Evolutionary conservation across 92 coral and sea anemone species (phyloP), one percentile per base, ranked within the genome.

Genomic region (Isaurus tuberculatus): DNA sequence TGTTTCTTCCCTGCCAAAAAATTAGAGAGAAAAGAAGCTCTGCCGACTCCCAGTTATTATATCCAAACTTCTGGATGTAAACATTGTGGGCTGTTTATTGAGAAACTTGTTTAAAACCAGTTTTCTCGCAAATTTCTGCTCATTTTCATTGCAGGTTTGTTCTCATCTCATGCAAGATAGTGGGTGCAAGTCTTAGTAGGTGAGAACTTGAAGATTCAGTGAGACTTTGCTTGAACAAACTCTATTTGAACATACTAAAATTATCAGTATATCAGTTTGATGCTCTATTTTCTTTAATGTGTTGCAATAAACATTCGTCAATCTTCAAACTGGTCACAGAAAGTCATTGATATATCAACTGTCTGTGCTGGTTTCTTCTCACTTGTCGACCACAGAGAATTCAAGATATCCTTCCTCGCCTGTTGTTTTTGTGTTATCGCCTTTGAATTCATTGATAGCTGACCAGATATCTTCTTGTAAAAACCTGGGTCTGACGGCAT

Each of bases 261-360:
- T 26, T 66, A 19, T 65, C 85, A 65, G 25, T 65, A 42, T 48
- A 65, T 81, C 85, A 81, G 75, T 65, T 81, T 11, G 75, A 69
- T 32, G 86, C 79, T 82, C 69, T 48, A 17, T 49, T 30, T 69
- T 70, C 86, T 14, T 68, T 82, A 17, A 43, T 82, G 86, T 82
- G 86, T 48, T 44, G 79, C 14, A 68, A 69, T 68, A 79, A 82
- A 82, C 86, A 31, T 82, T 82, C 46, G 70, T 82, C 26, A 82
- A 48, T 36, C 87, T 84, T 49, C 81, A 61, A 19, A 84, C 87
- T 9, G 87, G 87, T 15, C 72, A 83, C 81, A 61, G 81, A 17
- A 83, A 83, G 80, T 71, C 81, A 0, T 36, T 83, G 2, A 55
- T 83, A 6, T 83, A 83, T 34, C 87, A 83, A 71, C 51, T 83